Conservation (phyloP, 2,113 vertebrate species). For the Plotosus lineatus region DNA sequence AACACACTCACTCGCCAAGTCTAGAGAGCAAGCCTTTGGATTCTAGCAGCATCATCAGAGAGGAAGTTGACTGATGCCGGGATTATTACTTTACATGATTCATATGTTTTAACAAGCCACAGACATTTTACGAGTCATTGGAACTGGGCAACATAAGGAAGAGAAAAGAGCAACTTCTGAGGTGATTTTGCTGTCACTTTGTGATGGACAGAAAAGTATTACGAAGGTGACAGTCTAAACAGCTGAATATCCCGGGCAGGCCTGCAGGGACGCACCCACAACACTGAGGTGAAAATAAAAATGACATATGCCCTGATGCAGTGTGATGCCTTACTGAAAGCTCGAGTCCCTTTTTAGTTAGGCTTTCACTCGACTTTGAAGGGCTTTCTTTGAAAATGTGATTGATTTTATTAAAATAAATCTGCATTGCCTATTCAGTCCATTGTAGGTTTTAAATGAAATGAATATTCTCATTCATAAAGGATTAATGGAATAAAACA, state of each 20-base stretch:
- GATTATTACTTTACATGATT: constrained; percentile 49
- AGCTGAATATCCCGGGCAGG: constrained; percentile 66
- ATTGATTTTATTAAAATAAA: constrained; percentile 26
- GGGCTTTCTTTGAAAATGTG: constrained; percentile 4
- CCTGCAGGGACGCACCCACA: constrained; percentile 68
- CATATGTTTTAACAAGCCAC: constrained; percentile 31
- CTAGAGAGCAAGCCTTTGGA: constrained; percentile 14
- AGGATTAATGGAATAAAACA: not conserved
- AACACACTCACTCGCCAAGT: constrained; percentile 1
- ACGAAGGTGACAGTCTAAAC: constrained; percentile 59
- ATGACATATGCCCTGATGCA: constrained; percentile 43
- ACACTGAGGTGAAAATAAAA: constrained; percentile 56
- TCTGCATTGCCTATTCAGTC: not conserved
- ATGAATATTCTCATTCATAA: not conserved
- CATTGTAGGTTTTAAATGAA: not conserved
- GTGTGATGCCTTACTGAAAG: constrained; percentile 39
- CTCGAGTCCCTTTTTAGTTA: constrained; percentile 3
- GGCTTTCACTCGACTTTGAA: constrained; percentile 26
- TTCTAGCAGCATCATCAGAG: constrained; percentile 47
- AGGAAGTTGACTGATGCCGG: constrained; percentile 57
- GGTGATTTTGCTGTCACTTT: constrained; percentile 35
- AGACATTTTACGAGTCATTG: constrained; percentile 7
- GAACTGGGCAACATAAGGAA: constrained; percentile 37
- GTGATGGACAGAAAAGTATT: constrained; percentile 54
- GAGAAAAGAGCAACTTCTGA: constrained; percentile 22